phyloP scores from a whole-genome alignment of 2,113 vertebrate species.

The Mastomys natalensis region DNA sequence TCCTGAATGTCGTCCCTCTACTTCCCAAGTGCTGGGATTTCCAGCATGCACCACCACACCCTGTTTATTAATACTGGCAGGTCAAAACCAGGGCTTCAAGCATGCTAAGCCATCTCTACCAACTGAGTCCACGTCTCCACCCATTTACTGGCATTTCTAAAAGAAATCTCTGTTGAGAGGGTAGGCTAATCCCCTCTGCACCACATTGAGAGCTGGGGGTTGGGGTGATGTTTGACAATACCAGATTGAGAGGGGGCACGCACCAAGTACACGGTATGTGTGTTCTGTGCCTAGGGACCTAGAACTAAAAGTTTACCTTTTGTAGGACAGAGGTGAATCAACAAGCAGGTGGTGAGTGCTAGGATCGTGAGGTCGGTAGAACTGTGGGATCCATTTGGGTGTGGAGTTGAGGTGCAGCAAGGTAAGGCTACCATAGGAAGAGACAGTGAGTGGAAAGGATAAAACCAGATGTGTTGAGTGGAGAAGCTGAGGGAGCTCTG shows the following conservation, averaged over 20 bases:
- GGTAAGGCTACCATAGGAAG: accelerated
- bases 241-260: neutral
- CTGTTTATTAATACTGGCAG: too few relatives aligned
- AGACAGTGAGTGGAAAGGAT: neutral
- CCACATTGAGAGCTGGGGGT: neutral
- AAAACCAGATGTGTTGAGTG: neutral
- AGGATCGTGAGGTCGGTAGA: neutral
- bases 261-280: accelerated
- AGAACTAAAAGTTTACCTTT: neutral
- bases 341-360: neutral
- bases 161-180: neutral
- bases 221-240: neutral
- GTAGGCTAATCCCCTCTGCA: neutral
- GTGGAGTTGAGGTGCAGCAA: accelerated
- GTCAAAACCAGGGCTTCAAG: neutral
- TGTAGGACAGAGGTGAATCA: neutral
- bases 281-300: accelerated
- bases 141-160: neutral
- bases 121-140: neutral
- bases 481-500: neutral
- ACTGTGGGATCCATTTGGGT: too few relatives aligned
- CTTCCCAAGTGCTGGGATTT: neutral
- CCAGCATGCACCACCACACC: neutral
- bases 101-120: neutral
- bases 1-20: neutral